Percentiles rank a stretch among this genome's conserved stretches.
Conservation (phyloP, 2,888 invertebrate genomes). For the Lingula anatina region DNA sequence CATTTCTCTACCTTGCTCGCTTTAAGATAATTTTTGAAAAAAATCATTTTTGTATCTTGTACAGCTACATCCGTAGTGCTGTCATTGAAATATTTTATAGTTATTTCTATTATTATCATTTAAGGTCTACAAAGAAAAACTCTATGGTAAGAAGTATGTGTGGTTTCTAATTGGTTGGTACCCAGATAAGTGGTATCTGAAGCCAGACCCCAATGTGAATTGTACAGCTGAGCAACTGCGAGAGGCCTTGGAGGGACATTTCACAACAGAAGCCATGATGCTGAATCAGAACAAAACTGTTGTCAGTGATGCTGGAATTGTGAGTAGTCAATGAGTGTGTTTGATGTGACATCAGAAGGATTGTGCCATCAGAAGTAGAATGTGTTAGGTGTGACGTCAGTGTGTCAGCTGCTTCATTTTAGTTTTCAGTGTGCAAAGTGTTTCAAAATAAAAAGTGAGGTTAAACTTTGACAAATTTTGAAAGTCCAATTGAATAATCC, state of each 20-base stretch:
- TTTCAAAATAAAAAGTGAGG: too few species aligned
- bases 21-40: too few species aligned
- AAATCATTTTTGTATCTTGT: too few species aligned
- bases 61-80: background rate
- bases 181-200: conserved; percentile 97
- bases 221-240: conserved; percentile 92
- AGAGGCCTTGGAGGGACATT: conserved; percentile 90
- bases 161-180: conserved; percentile 99
- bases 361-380: too few species aligned
- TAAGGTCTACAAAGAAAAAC: conserved; percentile 73
- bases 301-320: conserved; percentile 86
- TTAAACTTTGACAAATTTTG: too few species aligned
- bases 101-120: conserved; percentile 6
- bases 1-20: too few species aligned
- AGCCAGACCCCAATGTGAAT: conserved; percentile 71
- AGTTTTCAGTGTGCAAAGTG: too few species aligned
- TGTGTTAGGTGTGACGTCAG: too few species aligned
- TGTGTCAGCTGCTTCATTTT: too few species aligned
- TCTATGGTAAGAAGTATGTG: conserved; percentile 93
- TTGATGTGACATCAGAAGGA: too few species aligned
- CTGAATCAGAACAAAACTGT: conserved; percentile 89
- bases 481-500: too few species aligned
- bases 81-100: background rate
- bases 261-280: conserved; percentile 98
- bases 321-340: conserved; percentile 38